Evolutionary conservation across 1,140 invertebrate species (phyloP), one percentile per base, ranked within the genome.

Genomic region (Neotoxoptera formosana): DNA sequence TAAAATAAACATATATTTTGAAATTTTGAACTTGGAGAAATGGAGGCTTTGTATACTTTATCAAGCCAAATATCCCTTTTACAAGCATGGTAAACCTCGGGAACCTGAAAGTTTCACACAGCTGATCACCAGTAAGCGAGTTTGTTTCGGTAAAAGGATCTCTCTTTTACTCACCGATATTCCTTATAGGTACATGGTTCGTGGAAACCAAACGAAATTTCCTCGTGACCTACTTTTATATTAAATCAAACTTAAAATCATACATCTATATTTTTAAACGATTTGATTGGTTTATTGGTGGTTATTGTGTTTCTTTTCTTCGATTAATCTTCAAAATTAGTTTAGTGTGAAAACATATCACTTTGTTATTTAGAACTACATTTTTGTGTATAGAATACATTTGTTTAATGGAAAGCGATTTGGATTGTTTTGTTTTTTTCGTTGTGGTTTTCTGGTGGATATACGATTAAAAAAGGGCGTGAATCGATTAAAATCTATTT

Each of bases 81-180:
- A 89, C 30, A 47, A 87, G 25, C 6, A 21, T 48, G 20, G 30
- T 89, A 25, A 89, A 89, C 87, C 53, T 53, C 17, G 20, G 53
- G 48, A 89, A 53, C 87, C 48, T 48, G 21, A 89, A 89, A 89
- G 87, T 89, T 53, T 89, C n/a, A 21, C 48, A 21, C 48, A 53
- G 47, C 25, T 30, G 87, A 47, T 25, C 41, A 34, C 48, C 47
- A 36, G 87, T 53, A 89, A 89, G 36, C 87, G 48, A 89, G 48
- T 34, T 51, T 53, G 8, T 14, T 20, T 89, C 34, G 7, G 87
- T 89, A 36, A 53, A 89, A 89, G 36, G 2, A 86, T 86, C 23
- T 76, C 60, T 45, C 4, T 34, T 53, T 89, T 89, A 21, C 20
- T 25, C 25, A 47, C 53, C 21, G 21, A 30, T 25, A 45, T 53